Evolutionary conservation across 2,888 invertebrate species (phyloP), one percentile per base, ranked within the genome.

Genomic region (Calephelis perditalis): DNA sequence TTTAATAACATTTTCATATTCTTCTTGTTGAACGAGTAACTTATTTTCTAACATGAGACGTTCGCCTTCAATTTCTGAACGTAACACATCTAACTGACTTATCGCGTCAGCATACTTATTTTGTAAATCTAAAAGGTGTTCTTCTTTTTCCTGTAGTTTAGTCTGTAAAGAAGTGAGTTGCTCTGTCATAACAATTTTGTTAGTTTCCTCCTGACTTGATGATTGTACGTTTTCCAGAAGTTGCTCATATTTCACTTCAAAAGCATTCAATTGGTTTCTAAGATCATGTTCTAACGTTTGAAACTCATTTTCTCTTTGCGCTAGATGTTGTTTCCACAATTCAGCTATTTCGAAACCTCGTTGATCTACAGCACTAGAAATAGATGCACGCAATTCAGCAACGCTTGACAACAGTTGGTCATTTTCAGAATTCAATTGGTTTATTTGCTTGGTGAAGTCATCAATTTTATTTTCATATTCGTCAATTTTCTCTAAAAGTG

Each of bases 321-420:
- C 86, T 62, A 94, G 76, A 78, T 95, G 94, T 67, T 93, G 88
- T 72, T 94, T 94, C 94, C 94, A 94, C 71, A 94, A 87, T 79
- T 93, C 92, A 9, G 94, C 94, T 62, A 95, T 92, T 82, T 94
- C 94, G 70, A 89, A 89, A 59, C 94, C 94, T 68, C 93, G 88
- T 76, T 94, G 93, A 72, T 94, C 94, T 40, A 94, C 91, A 62
- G 92, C 88, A 63, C 86, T 82, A 49, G 92, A 81, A 49, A 91
- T 74, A 7, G 89, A 86, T 9, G 85, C 84, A 36, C 86, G 84
- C 61, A 91, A 72, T 68, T 91, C 91, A 12, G 90, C 77, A 15
- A 91, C 85, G 46, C 82, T 85, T 37, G 89, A 88, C 9, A 91
- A 68, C 60, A 91, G 74, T 70, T 79, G 79, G 70, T 90, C 84